phyloP scores from a whole-genome alignment of 2,113 vertebrate genomes.

The Montifringilla adamsi region DNA sequence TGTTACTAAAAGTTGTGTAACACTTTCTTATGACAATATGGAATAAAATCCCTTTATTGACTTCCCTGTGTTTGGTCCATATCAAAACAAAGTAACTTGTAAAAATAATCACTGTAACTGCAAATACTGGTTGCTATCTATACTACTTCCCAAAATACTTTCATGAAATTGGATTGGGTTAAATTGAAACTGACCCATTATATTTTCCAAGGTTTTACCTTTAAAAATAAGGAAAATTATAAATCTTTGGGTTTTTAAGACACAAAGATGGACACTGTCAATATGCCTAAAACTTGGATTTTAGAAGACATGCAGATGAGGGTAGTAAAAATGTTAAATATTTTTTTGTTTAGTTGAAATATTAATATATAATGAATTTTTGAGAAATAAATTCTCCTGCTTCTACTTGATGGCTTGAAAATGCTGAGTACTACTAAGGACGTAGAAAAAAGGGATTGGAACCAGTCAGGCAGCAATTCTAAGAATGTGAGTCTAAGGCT shows the following conservation, averaged over 20 bases:
- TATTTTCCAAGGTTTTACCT: not conserved
- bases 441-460: not conserved
- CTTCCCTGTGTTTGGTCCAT: fast-evolving
- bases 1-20: not conserved
- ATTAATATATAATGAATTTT: not conserved
- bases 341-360: not conserved
- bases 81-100: not conserved
- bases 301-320: not conserved
- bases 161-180: not conserved
- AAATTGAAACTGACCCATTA: not conserved
- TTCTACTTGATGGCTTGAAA: not conserved
- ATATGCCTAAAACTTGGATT: not conserved
- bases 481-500: not conserved
- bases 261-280: not conserved
- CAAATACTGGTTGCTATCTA: not conserved
- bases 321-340: not conserved
- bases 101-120: not conserved
- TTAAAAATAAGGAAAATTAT: not conserved
- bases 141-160: not conserved
- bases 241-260: not conserved
- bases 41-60: not conserved
- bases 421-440: not conserved
- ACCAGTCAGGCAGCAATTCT: not conserved
- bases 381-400: not conserved
- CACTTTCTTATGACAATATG: not conserved